Evolutionary conservation across 2,888 invertebrate species (phyloP), one percentile per base, ranked within the genome.

Genomic region (Mythimna ferrago): DNA sequence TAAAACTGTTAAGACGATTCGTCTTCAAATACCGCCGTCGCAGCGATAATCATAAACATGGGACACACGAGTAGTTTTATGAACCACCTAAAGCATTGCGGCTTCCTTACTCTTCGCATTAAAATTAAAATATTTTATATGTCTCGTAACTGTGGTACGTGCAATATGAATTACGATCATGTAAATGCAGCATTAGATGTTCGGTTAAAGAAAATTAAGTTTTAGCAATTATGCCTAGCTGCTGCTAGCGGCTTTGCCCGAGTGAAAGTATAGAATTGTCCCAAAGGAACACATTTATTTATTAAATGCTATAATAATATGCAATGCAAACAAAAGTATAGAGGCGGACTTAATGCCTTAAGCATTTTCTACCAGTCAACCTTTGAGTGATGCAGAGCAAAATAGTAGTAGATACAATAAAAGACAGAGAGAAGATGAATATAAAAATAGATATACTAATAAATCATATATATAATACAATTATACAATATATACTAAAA

Each of bases 51-150:
- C 91, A 87, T 92, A 91, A 92, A 92, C 88, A 89, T 87, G 87
- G 80, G 81, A 91, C 87, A 89, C 90, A 85, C 88, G 88, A 91
- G 87, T 88, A 88, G 88, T 91, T 92, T 91, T 91, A 92, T 90
- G 89, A 88, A 88, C 76, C 83, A 83, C 84, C 87, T 83, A 83
- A 85, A 85, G 80, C 81, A 88, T 87, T 80, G 79, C 84, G 76
- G 84, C 84, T 88, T 87, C 85, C 86, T 85, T 75, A 70, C 80
- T 79, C 48, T 19, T 48, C 48, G 16, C 16, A 83, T 87, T 81
- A 83, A 84, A 86, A 85, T 88, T 81, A 86, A 86, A 86, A 86
- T 89, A 87, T 87, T 88, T 87, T 81, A 87, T 86, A 85, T 84
- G 83, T 82, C 78, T 80, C 70, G 73, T 83, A 85, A 82, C 77